Evolutionary conservation across 2,888 invertebrate genomes (phyloP).

Genomic region (Phasia obesa): DNA sequence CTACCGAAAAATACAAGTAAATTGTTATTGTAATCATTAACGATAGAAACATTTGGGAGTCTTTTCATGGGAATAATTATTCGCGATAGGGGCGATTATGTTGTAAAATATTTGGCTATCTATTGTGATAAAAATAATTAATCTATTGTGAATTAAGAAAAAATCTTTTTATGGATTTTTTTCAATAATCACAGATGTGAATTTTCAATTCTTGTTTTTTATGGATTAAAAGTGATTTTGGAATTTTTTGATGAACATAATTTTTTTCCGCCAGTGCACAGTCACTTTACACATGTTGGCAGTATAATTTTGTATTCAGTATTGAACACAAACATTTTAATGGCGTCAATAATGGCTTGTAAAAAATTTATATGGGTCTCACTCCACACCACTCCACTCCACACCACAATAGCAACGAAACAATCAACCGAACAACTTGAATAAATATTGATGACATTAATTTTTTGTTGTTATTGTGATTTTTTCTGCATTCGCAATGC

Average conservation of each 20-base stretch:
- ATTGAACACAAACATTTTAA: conserved; percentile 59
- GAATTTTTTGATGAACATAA: not conserved
- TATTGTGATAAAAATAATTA: too few species aligned
- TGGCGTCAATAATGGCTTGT: conserved; percentile 67
- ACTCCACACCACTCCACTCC: too few species aligned
- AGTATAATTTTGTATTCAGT: conserved; percentile 22
- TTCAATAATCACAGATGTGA: too few species aligned
- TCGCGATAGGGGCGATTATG: too few species aligned
- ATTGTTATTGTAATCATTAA: too few species aligned
- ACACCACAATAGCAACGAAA: conserved; percentile 9
- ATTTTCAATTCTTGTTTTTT: not conserved
- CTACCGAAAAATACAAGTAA: too few species aligned
- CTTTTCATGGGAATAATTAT: too few species aligned
- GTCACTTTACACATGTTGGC: not conserved
- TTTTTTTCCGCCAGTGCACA: conserved; percentile 17
- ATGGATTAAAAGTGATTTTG: not conserved
- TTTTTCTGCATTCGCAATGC: conserved; percentile 14
- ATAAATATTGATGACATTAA: conserved; percentile 71
- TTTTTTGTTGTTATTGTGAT: conserved; percentile 55
- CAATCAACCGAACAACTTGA: conserved; percentile 38
- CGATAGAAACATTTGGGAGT: too few species aligned
- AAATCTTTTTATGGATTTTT: too few species aligned
- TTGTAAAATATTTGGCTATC: too few species aligned
- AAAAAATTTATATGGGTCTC: conserved; percentile 44
- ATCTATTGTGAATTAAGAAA: too few species aligned